phyloP scores from a whole-genome alignment of 2,113 vertebrate genomes.

The Burhinus oedicnemus region DNA sequence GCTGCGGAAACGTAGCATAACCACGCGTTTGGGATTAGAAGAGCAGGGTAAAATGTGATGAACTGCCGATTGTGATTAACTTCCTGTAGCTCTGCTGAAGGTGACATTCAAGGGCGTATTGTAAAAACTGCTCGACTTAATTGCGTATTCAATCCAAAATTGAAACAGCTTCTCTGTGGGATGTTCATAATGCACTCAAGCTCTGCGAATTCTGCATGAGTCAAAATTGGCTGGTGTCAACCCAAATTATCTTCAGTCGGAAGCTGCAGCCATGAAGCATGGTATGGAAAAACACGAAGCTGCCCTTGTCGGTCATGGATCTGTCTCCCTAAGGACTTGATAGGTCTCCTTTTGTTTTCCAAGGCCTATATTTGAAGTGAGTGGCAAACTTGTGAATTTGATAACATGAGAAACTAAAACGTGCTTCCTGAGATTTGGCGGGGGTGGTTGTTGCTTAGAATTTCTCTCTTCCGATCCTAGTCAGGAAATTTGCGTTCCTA shows the following conservation, averaged over 20 bases:
- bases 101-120: neutral
- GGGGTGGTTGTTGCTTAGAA: neutral
- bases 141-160: conserved; percentile 1
- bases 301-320: neutral
- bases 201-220: neutral
- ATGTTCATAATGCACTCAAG: neutral
- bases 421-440: neutral
- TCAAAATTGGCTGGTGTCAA: conserved; percentile 23
- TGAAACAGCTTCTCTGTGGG: conserved; percentile 42
- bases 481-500: neutral
- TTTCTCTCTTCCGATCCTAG: neutral
- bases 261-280: neutral
- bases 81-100: conserved; percentile 26
- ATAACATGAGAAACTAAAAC: neutral
- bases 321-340: neutral
- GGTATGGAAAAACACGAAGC: neutral
- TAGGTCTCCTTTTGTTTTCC: neutral
- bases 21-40: neutral
- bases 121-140: neutral
- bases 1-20: neutral
- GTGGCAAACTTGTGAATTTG: neutral
- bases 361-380: neutral
- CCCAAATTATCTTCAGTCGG: neutral
- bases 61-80: neutral
- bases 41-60: neutral